Conservation (phyloP, 1,140 invertebrate genomes). For the Drepana arcuata region DNA sequence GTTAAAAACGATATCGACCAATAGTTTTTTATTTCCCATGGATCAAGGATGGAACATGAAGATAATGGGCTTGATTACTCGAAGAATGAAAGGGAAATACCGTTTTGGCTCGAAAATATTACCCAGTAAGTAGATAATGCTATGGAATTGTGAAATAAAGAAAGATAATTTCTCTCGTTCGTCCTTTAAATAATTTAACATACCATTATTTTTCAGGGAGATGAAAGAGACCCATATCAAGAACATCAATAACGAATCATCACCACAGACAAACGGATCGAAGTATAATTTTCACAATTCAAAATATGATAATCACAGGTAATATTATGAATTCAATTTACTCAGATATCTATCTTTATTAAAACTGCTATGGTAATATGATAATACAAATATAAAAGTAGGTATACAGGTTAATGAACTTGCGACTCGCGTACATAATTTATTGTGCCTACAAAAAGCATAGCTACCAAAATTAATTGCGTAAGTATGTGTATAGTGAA, state of each 20-base stretch:
- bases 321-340: too few relatives aligned
- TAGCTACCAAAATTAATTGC: too few relatives aligned
- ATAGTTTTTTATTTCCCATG: slow-evolving; percentile 36
- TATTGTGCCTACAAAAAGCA: too few relatives aligned
- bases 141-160: too few relatives aligned
- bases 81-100: slow-evolving; percentile 32
- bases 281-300: slow-evolving; percentile 20
- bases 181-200: slow-evolving; percentile 9
- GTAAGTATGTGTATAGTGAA: too few relatives aligned
- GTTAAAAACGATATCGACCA: too few relatives aligned
- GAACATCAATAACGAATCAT: slow-evolving; percentile 25
- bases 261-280: slow-evolving; percentile 18
- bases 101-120: slow-evolving; percentile 60
- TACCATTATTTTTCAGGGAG: slow-evolving; percentile 46
- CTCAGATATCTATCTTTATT: too few relatives aligned
- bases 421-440: too few relatives aligned
- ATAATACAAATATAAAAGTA: too few relatives aligned
- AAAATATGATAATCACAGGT: slow-evolving; percentile 33
- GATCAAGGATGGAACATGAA: slow-evolving; percentile 45
- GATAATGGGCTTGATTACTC: slow-evolving; percentile 36
- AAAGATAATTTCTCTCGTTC: too few relatives aligned
- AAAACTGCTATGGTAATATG: too few relatives aligned
- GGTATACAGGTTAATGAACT: too few relatives aligned
- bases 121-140: slow-evolving; percentile 61
- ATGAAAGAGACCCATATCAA: slow-evolving; percentile 56